Conservation (phyloP, 2,113 vertebrate species). For the Scortum barcoo region DNA sequence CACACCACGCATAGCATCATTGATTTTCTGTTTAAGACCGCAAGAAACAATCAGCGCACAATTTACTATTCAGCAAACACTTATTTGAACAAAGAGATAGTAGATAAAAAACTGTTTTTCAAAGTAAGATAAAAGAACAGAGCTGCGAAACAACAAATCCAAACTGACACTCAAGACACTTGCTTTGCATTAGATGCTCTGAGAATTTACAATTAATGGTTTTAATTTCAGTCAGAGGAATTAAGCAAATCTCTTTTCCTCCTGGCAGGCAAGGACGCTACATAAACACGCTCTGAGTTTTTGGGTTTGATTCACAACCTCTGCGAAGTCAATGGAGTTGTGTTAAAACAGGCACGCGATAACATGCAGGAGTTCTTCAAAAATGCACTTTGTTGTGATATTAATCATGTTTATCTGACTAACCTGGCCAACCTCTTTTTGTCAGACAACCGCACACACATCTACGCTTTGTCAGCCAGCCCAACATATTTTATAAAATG, state of each 20-base stretch:
- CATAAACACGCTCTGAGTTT: not conserved
- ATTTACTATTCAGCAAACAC: constrained; percentile 57
- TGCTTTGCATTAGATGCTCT: constrained; percentile 20
- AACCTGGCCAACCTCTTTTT: constrained; percentile 17
- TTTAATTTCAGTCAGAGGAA: constrained; percentile 52
- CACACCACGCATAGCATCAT: constrained; percentile 52
- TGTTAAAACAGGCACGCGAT: not conserved
- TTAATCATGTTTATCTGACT: constrained; percentile 14
- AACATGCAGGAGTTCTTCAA: not conserved
- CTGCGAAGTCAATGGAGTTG: not conserved
- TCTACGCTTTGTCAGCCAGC: constrained; percentile 3
- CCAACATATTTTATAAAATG: constrained; percentile 14
- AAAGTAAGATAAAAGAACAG: constrained; percentile 39
- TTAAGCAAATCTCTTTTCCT: constrained; percentile 23
- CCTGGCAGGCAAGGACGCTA: not conserved
- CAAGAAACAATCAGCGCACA: constrained; percentile 68
- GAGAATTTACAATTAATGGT: constrained; percentile 49
- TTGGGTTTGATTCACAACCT: constrained; percentile 18
- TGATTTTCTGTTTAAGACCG: constrained; percentile 70
- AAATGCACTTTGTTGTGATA: not conserved
- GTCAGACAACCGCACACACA: constrained; percentile 17
- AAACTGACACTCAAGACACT: constrained; percentile 22
- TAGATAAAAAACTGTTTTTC: constrained; percentile 35
- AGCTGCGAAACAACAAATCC: not conserved
- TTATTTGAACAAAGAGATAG: constrained; percentile 51